These are phyloP conservation scores for Apamea sordens DNA, from an alignment of 2,888 invertebrate genomes.

Conservation along the genomic window DNA sequence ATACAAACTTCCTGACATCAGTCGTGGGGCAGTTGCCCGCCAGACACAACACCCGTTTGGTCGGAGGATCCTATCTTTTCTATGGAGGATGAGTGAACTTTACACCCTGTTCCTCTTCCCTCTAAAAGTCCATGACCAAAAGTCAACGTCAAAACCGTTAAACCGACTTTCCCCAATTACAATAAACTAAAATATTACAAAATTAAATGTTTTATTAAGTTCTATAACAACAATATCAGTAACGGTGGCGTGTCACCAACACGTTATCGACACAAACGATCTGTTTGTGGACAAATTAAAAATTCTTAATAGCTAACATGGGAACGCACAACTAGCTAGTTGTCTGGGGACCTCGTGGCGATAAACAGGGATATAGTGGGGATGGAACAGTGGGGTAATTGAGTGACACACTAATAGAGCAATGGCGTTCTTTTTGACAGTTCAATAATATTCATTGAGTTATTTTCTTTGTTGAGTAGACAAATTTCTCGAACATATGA, in stretches of 20 bases:
- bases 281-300: conserved; percentile 71
- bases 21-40: no score
- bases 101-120: no score
- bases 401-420: no score
- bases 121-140: background rate
- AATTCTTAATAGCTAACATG: conserved; percentile 78
- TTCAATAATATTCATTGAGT: no score
- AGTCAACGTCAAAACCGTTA: background rate
- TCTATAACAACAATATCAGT: conserved; percentile 31
- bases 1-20: no score
- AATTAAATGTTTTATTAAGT: conserved; percentile 32
- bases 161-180: background rate
- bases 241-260: conserved; percentile 54
- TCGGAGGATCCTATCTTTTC: no score
- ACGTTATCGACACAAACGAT: conserved; percentile 58
- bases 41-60: no score
- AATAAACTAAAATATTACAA: background rate
- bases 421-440: no score
- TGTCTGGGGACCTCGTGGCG: conserved; percentile 69
- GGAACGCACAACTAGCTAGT: conserved; percentile 61
- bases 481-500: no score
- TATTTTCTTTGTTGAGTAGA: no score
- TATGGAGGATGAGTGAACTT: no score
- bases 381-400: conserved; percentile 15
- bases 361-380: conserved; percentile 22